These are phyloP conservation scores for Lycodopsis pacificus DNA, from an alignment of 2,797 vertebrate genomes.

Conservation along the genomic window DNA sequence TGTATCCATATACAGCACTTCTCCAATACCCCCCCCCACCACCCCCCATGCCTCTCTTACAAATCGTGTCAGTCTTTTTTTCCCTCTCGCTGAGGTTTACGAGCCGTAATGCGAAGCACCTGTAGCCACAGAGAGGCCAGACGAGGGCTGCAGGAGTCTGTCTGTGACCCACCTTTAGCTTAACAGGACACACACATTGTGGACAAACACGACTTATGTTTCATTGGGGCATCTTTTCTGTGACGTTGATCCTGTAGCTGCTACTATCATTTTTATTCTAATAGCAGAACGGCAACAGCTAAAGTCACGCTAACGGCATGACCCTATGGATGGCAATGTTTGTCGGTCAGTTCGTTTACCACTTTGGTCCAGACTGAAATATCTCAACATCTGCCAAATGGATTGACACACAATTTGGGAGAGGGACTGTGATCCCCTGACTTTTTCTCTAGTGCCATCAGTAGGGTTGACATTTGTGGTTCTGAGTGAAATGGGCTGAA, in stretches of 20 bases:
- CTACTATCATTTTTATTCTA: background rate
- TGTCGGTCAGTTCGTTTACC: background rate
- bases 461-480: background rate
- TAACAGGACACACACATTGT: conserved; percentile 7
- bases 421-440: background rate
- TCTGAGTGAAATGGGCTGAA: background rate
- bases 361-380: background rate
- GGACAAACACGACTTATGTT: conserved; percentile 1
- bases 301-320: background rate
- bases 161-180: conserved; percentile 51
- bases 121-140: conserved; percentile 80
- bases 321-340: background rate
- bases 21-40: conserved; percentile 29
- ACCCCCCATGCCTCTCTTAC: conserved; percentile 48
- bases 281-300: background rate
- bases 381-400: background rate
- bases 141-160: conserved; percentile 59
- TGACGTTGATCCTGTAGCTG: background rate
- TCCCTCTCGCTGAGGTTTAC: conserved; percentile 81
- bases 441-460: background rate
- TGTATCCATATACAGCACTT: conserved; percentile 70
- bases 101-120: conserved; percentile 86
- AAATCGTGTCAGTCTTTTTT: conserved; percentile 85
- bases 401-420: background rate
- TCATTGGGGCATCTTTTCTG: background rate